phyloP scores from a whole-genome alignment of 2,888 invertebrate species.

The Laothoe populi region DNA sequence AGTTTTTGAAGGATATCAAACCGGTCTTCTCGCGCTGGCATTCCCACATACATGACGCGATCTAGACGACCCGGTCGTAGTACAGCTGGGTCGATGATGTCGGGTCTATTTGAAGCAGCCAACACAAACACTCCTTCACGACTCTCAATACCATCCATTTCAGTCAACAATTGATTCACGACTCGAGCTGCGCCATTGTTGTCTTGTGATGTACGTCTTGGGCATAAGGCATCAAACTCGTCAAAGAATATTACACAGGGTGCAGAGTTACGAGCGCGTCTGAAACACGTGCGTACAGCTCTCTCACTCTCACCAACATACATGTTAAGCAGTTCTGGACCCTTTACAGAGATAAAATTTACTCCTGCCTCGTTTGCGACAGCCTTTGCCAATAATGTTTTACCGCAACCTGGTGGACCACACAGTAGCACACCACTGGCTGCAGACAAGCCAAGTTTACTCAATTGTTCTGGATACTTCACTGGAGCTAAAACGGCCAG shows the following conservation, averaged over 20 bases:
- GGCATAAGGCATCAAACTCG: constrained; percentile 98
- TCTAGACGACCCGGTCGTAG: constrained; percentile 95
- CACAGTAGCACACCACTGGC: constrained; percentile 97
- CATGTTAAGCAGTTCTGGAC: constrained; percentile 99
- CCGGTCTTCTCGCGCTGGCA: constrained; percentile 92
- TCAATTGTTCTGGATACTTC: constrained; percentile 92
- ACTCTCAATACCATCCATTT: constrained; percentile 98
- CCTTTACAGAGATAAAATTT: constrained; percentile 99
- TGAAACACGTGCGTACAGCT: constrained; percentile 98
- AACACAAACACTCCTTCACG: constrained; percentile 97
- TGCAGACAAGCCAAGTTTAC: constrained; percentile 90
- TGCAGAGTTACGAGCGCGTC: constrained; percentile 96
- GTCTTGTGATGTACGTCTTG: constrained; percentile 91
- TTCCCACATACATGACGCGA: constrained; percentile 94
- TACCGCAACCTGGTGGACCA: constrained; percentile 98
- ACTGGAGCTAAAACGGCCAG: constrained; percentile 97
- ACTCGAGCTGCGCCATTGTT: constrained; percentile 92
- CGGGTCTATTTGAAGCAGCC: constrained; percentile 98
- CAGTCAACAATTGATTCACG: constrained; percentile 98
- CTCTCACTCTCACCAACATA: constrained; percentile 99
- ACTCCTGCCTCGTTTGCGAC: constrained; percentile 99
- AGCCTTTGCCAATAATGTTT: constrained; percentile 98
- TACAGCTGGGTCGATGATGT: constrained; percentile 98
- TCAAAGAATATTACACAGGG: constrained; percentile 99
- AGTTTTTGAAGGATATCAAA: constrained; percentile 94